Conservation (phyloP, 2,797 vertebrate species). For the Psittacula echo region DNA sequence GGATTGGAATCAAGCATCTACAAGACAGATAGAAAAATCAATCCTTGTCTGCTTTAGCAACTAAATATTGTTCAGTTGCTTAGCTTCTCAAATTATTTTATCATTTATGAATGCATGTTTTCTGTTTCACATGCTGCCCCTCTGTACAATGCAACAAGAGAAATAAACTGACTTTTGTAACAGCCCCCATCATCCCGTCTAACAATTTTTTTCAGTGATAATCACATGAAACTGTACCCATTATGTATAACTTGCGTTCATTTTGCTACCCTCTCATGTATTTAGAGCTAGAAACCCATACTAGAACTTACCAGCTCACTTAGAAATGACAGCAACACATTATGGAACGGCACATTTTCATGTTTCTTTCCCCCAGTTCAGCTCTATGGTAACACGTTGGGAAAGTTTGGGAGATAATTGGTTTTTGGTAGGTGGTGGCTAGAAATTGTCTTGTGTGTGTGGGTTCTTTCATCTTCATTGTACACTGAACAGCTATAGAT, state of each 20-base stretch:
- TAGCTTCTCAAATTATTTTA: neutral
- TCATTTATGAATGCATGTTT: neutral
- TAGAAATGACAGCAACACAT: neutral
- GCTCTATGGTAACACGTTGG: neutral
- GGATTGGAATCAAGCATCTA: neutral
- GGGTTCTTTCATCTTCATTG: neutral
- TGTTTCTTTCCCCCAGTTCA: neutral
- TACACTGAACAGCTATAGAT: neutral
- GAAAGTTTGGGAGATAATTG: neutral
- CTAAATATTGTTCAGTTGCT: neutral
- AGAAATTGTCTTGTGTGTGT: neutral
- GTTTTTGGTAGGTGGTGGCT: neutral
- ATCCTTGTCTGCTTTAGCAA: neutral
- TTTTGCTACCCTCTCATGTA: neutral
- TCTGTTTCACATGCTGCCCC: neutral
- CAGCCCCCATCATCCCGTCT: neutral
- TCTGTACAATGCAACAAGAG: neutral
- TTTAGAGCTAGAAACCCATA: neutral
- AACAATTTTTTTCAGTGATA: neutral
- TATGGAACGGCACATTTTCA: neutral
- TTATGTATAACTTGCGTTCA: neutral
- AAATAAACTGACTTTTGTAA: neutral
- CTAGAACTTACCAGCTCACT: neutral
- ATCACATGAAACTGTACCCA: neutral
- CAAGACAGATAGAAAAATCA: neutral